Base-by-base conservation (phyloP, 2,113 vertebrate genomes). In the Neolamprologus sp. region DNA sequence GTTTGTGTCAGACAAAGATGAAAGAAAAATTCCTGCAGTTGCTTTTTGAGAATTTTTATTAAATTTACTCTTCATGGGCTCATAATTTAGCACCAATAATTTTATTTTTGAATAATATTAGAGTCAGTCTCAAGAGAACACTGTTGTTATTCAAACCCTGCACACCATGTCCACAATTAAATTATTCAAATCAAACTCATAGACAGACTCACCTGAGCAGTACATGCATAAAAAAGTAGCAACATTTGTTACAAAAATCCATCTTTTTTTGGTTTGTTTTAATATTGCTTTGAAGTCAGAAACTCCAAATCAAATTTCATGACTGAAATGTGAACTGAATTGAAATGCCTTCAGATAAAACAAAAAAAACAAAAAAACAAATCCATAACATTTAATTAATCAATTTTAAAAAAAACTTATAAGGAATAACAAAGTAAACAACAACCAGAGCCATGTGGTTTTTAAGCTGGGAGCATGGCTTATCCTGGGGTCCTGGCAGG, bases 401-500 rank as follows among this genome's bases (percentile, higher is more conserved):
- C 11, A 7, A 26, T 42, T 42, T 80, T 4, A 1, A 45, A 75
- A 60, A 82, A 53, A 51, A n/a, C 82, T 47, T 88, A 81, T 63
- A 31, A 37, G 88, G 6, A 53, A 86, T 4, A 7, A 86, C 1
- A 82, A 19, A 40, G 45, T 26, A 31, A 78, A 14, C 26, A 88
- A 42, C 53, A 93, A 21, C 82, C 86, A 87, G 53, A 95, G 78
- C 79, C 86, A 53, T 0, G 89, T 26, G 3, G 9, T 49, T 51
- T 37, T 88, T 5, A 85, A 40, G 75, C 54, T 75, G 9, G 90
- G 14, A 7, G 91, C 80, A 1, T 35, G 57, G 3, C 14, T 73
- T 51, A 7, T 21, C 3, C n/a, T 8, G 4, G 80, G 71, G 13
- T 93, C 87, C 63, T 86, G 87, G 84, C 96, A 97, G 85, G 85